phyloP scores from a whole-genome alignment of 2,113 vertebrate species.

The Jaculus jaculus region DNA sequence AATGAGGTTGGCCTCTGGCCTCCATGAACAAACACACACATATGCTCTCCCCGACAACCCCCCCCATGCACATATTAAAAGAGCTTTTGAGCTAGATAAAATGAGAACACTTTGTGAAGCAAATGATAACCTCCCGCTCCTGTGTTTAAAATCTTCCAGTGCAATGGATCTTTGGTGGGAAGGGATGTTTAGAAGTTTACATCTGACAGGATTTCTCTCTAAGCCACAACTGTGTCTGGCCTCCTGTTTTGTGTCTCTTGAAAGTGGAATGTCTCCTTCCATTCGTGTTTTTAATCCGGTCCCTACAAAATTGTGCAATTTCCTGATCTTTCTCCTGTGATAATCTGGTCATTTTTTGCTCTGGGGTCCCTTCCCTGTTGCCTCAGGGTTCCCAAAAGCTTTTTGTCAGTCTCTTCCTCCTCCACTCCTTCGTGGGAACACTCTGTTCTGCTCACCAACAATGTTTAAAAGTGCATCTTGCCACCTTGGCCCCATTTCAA shows the following conservation, averaged over 20 bases:
- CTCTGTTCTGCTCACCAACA: slow-evolving; percentile 4
- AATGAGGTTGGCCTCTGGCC: no score
- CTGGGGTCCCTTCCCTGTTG: slow-evolving; percentile 17
- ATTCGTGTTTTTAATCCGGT: slow-evolving; percentile 62
- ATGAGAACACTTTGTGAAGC: not conserved
- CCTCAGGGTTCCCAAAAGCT: slow-evolving; percentile 24
- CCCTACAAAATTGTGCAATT: slow-evolving; percentile 70
- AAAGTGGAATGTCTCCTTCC: slow-evolving; percentile 56
- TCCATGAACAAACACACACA: no score
- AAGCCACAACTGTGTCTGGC: slow-evolving; percentile 37
- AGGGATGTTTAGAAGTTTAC: not conserved
- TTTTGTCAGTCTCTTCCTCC: not conserved
- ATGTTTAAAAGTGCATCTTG: slow-evolving; percentile 32
- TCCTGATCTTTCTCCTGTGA: slow-evolving; percentile 56
- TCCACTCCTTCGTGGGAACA: slow-evolving; percentile 20
- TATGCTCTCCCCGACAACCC: no score
- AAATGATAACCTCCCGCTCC: slow-evolving; percentile 37
- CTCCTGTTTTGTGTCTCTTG: slow-evolving; percentile 54
- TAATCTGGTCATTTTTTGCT: slow-evolving; percentile 45
- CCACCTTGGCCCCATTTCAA: slow-evolving; percentile 59
- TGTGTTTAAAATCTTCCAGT: slow-evolving; percentile 17
- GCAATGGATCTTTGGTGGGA: not conserved
- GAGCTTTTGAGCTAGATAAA: not conserved
- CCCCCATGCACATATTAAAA: not conserved
- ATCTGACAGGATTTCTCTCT: not conserved